These are phyloP conservation scores for Lamellibrachia luymesi DNA, from an alignment of 1,140 invertebrate species.

Conservation along the genomic window DNA sequence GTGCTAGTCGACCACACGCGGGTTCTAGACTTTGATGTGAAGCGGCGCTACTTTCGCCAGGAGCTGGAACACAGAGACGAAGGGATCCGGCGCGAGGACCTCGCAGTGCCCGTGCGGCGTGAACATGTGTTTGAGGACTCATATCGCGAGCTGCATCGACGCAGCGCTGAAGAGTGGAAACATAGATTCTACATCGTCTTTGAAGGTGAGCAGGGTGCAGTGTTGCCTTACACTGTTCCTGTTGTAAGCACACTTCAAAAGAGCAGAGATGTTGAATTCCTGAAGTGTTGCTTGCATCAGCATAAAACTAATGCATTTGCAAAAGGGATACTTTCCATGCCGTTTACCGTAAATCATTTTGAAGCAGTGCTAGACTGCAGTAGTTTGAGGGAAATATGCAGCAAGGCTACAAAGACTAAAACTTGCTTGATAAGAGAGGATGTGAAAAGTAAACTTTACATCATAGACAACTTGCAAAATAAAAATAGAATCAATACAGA, in stretches of 20 bases:
- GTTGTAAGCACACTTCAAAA: not conserved
- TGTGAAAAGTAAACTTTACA: too few species aligned
- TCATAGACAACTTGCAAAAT: too few species aligned
- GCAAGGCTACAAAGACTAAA: too few species aligned
- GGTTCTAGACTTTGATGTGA: conserved; percentile 90
- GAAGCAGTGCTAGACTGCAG: too few species aligned
- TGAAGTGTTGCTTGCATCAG: not conserved
- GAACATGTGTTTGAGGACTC: conserved; percentile 90
- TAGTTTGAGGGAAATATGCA: too few species aligned
- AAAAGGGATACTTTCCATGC: too few species aligned
- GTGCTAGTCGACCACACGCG: conserved; percentile 87
- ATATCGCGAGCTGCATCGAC: conserved; percentile 82
- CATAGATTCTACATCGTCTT: conserved; percentile 93
- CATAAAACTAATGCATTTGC: not conserved
- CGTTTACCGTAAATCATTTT: too few species aligned
- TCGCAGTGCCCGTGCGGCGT: conserved; percentile 84
- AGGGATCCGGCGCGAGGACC: conserved; percentile 74
- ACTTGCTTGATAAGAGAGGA: too few species aligned
- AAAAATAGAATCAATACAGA: too few species aligned
- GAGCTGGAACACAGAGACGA: conserved; percentile 73
- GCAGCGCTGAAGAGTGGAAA: conserved; percentile 87
- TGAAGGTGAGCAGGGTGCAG: conserved; percentile 64
- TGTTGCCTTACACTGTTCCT: not conserved
- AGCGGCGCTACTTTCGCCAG: conserved; percentile 84
- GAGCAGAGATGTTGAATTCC: not conserved